Evolutionary conservation across 1,140 invertebrate species (phyloP).

Genomic region (Vanessa atalanta): DNA sequence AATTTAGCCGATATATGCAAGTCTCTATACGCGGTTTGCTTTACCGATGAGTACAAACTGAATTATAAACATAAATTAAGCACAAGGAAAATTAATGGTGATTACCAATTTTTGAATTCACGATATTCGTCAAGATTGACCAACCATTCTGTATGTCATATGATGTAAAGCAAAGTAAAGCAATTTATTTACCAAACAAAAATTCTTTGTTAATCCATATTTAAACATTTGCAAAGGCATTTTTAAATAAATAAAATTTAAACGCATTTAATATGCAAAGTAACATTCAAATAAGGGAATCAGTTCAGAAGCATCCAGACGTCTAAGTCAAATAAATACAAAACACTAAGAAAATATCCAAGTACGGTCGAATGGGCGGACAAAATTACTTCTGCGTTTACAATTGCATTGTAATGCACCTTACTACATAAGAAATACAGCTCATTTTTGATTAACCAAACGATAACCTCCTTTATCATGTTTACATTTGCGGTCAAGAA

Average conservation of each 20-base stretch:
- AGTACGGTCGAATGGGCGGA: conserved; percentile 19
- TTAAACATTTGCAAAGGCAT: not conserved
- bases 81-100: too few species aligned
- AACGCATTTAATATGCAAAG: conserved; percentile 7
- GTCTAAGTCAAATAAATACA: conserved; percentile 36
- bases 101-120: too few species aligned
- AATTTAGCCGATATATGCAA: too few species aligned
- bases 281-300: conserved; percentile 39
- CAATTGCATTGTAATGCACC: not conserved
- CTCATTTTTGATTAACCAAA: conserved; percentile 21
- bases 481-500: conserved; percentile 45
- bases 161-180: too few species aligned
- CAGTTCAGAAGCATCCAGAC: conserved; percentile 45
- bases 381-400: conserved; percentile 14
- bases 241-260: conserved; percentile 5
- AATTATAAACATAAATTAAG: too few species aligned
- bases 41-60: too few species aligned
- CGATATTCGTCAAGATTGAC: too few species aligned
- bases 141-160: too few species aligned
- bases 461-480: not conserved
- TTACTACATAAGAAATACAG: conserved; percentile 30
- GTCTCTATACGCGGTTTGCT: too few species aligned
- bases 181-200: not conserved
- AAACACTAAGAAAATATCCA: conserved; percentile 36
- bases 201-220: not conserved